Conservation (phyloP, 2,113 vertebrate species). For the Sprattus sprattus region DNA sequence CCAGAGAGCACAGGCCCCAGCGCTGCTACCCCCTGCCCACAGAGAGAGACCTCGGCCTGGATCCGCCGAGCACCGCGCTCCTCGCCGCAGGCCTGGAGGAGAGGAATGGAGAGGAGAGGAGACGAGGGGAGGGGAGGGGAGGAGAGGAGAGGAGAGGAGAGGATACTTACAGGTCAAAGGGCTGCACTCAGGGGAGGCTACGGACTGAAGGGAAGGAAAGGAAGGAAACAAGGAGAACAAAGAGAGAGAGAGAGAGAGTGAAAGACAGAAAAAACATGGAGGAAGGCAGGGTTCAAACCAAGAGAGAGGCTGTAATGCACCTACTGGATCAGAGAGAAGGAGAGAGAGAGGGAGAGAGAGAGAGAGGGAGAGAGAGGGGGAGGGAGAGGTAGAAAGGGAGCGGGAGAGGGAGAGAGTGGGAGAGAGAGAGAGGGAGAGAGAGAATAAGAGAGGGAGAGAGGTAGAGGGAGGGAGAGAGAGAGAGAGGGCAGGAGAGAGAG, state of each 20-base stretch:
- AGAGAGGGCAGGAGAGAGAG: too few species aligned
- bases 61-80: neutral
- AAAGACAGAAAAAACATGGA: neutral
- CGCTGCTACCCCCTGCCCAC: conserved; percentile 7
- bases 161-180: too few species aligned
- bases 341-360: neutral
- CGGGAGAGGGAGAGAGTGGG: neutral
- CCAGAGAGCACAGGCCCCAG: neutral
- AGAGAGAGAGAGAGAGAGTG: neutral
- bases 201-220: too few species aligned
- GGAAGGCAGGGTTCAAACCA: conserved; percentile 3
- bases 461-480: too few species aligned
- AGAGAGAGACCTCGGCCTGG: neutral
- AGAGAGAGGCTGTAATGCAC: neutral
- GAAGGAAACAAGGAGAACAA: neutral
- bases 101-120: neutral
- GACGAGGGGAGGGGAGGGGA: neutral
- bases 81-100: neutral
- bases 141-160: neutral
- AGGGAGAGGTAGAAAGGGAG: too few species aligned
- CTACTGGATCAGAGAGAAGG: neutral
- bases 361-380: neutral
- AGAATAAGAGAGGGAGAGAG: neutral
- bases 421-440: neutral
- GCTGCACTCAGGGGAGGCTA: too few species aligned